Evolutionary conservation across 2,888 invertebrate species (phyloP).

Genomic region (Cosmopolites sordidus): DNA sequence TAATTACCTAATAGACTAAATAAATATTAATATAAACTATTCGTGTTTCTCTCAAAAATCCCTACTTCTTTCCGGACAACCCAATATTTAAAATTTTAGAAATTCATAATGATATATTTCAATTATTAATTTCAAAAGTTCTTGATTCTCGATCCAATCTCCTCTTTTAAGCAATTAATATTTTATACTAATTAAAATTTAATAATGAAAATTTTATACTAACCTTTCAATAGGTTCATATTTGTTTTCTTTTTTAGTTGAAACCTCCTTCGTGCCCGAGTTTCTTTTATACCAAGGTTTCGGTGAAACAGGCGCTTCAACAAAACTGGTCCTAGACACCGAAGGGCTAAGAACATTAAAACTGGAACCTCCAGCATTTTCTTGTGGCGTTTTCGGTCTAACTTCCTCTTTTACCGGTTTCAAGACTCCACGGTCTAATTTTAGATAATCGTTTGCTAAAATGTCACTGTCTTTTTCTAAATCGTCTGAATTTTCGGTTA

Average conservation of each 20-base stretch:
- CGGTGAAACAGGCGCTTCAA: constrained; percentile 51
- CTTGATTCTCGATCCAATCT: no score
- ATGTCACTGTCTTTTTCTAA: constrained; percentile 36
- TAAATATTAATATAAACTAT: no score
- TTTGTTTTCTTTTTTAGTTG: constrained; percentile 36
- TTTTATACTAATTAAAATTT: no score
- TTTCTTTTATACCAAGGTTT: constrained; percentile 65
- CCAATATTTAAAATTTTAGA: no score
- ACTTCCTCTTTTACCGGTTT: constrained; percentile 46
- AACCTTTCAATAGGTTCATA: constrained; percentile 25
- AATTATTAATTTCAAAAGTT: no score
- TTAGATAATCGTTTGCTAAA: constrained; percentile 48
- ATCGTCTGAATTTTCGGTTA: constrained; percentile 9
- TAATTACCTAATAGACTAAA: no score
- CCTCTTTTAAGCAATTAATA: no score
- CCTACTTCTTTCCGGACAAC: no score
- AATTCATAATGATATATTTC: no score
- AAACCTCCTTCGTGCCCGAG: constrained; percentile 42
- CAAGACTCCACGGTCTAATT: constrained; percentile 50
- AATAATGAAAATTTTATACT: not conserved
- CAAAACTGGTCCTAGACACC: constrained; percentile 37
- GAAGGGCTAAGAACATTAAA: constrained; percentile 30
- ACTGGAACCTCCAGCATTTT: not conserved
- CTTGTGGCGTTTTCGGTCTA: constrained; percentile 22
- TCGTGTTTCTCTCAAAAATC: no score